Evolutionary conservation across 2,888 invertebrate genomes (phyloP).

Genomic region (Lasioglossum vierecki): DNA sequence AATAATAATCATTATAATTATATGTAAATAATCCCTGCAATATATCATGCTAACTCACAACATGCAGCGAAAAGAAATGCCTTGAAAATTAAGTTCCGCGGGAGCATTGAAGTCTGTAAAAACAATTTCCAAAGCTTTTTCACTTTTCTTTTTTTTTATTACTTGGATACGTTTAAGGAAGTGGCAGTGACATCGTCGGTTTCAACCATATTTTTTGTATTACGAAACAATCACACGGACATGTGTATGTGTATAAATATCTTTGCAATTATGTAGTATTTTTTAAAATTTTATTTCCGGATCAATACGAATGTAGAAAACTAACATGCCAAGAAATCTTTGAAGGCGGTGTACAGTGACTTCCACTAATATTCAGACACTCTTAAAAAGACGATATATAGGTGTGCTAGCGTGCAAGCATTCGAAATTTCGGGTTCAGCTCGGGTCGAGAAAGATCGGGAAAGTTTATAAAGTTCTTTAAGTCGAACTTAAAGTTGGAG

Average conservation of each 20-base stretch:
- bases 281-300: not conserved
- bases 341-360: too few species aligned
- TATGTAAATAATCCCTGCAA: constrained; percentile 58
- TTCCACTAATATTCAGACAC: too few species aligned
- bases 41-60: constrained; percentile 75
- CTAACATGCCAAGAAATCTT: too few species aligned
- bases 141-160: not conserved
- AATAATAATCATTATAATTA: constrained; percentile 55
- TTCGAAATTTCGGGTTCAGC: too few species aligned
- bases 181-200: not conserved
- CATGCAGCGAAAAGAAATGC: constrained; percentile 71
- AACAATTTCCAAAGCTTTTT: not conserved
- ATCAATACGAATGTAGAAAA: not conserved
- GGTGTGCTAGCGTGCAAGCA: too few species aligned
- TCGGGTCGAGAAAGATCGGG: too few species aligned
- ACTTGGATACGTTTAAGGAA: not conserved
- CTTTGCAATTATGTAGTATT: not conserved
- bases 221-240: not conserved
- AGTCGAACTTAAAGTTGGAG: too few species aligned
- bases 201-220: not conserved
- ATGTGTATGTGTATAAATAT: not conserved
- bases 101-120: constrained; percentile 22
- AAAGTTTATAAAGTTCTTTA: too few species aligned
- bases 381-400: too few species aligned
- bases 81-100: constrained; percentile 42